Evolutionary conservation across 2,888 invertebrate genomes (phyloP), one percentile per base, ranked within the genome.

Genomic region (Cyaniris semiargus): DNA sequence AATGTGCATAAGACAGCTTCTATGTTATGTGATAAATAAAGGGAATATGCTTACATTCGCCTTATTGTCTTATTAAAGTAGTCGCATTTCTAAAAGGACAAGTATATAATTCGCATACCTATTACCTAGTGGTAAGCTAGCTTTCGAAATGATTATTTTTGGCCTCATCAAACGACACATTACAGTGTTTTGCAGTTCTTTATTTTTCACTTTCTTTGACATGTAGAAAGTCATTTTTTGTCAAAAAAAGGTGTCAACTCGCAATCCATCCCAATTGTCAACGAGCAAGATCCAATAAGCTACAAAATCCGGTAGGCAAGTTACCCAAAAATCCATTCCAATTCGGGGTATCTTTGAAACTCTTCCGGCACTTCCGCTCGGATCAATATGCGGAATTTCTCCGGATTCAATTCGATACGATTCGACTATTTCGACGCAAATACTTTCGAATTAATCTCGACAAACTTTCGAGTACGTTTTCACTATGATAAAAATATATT

Each of bases 341-440:
- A 66, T 27, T 27, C 15, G 15, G 15, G 27, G 66, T 66, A 27
- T 27, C 66, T 66, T 66, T 66, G 66, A 66, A 27, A 66, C 27
- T 66, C 66, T 18, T 66, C 66, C 66, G 66, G 27, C 18, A 27
- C 23, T 66, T 31, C 66, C 66, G 66, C 27, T 31, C 27, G 15
- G 66, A 66, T 66, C 66, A 31, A 66, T 66, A 66, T 66, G 66
- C 66, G 27, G 66, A 66, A 66, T 66, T 66, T 66, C 66, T 66
- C 27, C 31, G 66, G 66, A 31, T 66, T 66, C 66, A 66, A 66
- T 66, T 66, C 66, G 66, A 6, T 53, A 53, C 66, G 66, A 66
- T 27, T 66, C 31, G 27, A 66, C 58, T 71, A 48, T 71, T 70
- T 56, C 66, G 76, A 58, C 48, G 76, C 53, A 27, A 71, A 58